Conservation (phyloP, 2,113 vertebrate species). For the Pandion haliaetus region DNA sequence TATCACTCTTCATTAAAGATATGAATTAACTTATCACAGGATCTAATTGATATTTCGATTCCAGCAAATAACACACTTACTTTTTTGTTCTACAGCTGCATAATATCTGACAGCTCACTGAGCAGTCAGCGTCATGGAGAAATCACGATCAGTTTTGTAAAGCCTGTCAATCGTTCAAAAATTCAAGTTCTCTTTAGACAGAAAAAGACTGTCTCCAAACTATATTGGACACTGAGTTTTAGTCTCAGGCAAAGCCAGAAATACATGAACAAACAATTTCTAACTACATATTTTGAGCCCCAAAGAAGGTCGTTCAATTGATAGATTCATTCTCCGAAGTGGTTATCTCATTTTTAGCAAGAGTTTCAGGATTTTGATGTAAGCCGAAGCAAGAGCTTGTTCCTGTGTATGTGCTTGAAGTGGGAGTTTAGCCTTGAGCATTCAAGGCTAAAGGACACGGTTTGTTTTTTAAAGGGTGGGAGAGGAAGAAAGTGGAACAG, state of each 20-base stretch:
- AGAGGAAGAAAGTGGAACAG: neutral
- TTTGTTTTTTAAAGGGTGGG: neutral
- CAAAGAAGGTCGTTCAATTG: neutral
- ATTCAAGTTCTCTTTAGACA: neutral
- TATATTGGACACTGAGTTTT: neutral
- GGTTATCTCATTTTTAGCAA: neutral
- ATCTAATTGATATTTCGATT: slow-evolving; percentile 27
- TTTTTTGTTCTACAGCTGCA: slow-evolving; percentile 7
- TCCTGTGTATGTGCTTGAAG: neutral
- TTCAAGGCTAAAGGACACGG: neutral
- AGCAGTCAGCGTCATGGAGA: neutral
- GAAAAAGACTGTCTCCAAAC: neutral
- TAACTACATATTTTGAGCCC: neutral
- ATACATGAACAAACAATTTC: neutral
- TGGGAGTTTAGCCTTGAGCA: neutral
- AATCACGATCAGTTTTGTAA: neutral
- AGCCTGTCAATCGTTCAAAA: slow-evolving; percentile 25
- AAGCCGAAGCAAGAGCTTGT: neutral
- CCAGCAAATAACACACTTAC: slow-evolving; percentile 1
- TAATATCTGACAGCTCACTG: neutral
- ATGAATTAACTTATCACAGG: slow-evolving; percentile 27
- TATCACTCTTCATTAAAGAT: slow-evolving; percentile 9
- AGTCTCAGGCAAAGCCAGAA: neutral
- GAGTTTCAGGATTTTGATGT: neutral
- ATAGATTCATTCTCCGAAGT: neutral